Base-by-base conservation (phyloP, 2,888 invertebrate species). In the Mimas tiliae region DNA sequence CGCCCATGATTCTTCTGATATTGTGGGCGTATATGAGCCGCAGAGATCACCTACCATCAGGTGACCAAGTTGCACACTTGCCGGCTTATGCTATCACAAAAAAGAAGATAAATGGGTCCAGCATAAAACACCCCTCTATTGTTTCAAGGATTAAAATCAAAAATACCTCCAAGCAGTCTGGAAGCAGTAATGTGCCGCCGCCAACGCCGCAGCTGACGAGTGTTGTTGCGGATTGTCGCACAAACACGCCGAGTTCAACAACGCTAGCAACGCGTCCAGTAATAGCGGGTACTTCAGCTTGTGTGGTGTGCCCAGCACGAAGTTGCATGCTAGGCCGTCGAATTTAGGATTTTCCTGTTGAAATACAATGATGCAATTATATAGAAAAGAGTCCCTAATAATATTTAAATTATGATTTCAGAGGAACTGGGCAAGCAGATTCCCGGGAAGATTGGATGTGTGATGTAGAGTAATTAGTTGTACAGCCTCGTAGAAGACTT, bases 251-350 rank as follows among this genome's bases (percentile, higher is more conserved):
- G 98, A 95, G 80, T 96, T 96, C 58, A 98, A 89, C 72, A 99
- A 95, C 72, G 97, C 96, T 34, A 98, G 96, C 6, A 98, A 89
- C 0, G 98, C 97, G 81, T 98, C 97, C 70, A 99, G 95, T 8
- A 99, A 90, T 53, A 97, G 86, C 0, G 97, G 96, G 91, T 99
- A 99, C 79, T 98, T 97, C 64, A 98, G 92, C 88, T 97, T 97
- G 83, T 99, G 98, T 0, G 98, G 97, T 1, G 98, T 98, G 64
- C 98, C 98, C 69, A 99, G 94, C 68, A 99, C 96, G 83, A 99
- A 99, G 92, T 98, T 99, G 90, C 98, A 98, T 1, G 98, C 98
- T 65, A 98, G 87, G 3, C 97, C 97, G 90, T 99, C 99, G 67
- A 99, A 94, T 87, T 98, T 98, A 0, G 98, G 98, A 55, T 97